Evolutionary conservation across 2,113 vertebrate genomes (phyloP).

Genomic region (Gopherus flavomarginatus): DNA sequence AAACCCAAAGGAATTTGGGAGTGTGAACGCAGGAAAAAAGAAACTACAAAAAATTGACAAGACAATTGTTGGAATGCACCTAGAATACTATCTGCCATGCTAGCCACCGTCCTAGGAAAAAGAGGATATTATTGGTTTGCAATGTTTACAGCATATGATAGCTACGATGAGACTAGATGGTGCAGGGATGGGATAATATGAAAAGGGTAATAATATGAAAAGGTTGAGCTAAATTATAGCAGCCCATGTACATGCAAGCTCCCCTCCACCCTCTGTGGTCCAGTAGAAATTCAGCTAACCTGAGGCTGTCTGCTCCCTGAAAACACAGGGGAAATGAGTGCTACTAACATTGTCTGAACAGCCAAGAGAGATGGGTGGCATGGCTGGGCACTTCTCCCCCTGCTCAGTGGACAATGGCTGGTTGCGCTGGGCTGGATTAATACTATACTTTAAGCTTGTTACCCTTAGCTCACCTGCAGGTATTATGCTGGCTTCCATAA

Average conservation of each 20-base stretch:
- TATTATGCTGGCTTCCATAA: neutral
- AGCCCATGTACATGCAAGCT: fast-evolving
- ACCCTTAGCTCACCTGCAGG: neutral
- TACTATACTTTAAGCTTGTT: fast-evolving
- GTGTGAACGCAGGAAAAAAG: neutral
- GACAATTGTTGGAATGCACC: fast-evolving
- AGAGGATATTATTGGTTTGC: neutral
- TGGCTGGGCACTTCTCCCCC: neutral
- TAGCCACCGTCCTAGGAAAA: fast-evolving
- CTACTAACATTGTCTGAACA: neutral
- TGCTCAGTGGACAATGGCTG: neutral
- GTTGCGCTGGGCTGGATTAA: fast-evolving
- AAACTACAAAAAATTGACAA: neutral
- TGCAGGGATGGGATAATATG: neutral
- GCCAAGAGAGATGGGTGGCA: neutral
- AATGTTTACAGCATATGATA: fast-evolving
- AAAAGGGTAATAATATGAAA: neutral
- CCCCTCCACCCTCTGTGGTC: neutral
- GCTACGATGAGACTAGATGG: neutral
- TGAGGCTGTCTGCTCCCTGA: neutral
- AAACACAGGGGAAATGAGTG: fast-evolving
- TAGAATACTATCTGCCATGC: neutral
- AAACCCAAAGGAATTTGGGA: neutral
- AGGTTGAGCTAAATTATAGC: neutral
- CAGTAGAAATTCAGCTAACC: neutral